Conservation (phyloP, 2,888 invertebrate species). For the Cataglyphis albicans region DNA sequence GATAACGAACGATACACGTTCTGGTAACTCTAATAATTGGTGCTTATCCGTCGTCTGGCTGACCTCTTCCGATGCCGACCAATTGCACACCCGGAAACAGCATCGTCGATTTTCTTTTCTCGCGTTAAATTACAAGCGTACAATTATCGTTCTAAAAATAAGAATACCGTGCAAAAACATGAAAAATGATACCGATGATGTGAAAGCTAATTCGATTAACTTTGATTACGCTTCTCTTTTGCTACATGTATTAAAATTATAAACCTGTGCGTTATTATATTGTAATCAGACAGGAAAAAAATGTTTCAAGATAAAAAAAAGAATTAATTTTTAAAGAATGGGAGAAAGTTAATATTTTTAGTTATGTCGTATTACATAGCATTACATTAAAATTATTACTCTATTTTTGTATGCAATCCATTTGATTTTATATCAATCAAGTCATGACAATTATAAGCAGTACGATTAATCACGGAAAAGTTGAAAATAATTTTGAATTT, state of each 20-base stretch:
- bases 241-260: neutral
- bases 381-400: neutral
- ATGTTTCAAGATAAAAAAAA: neutral
- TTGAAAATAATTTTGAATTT: neutral
- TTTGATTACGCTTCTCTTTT: conserved; percentile 20
- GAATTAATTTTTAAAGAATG: neutral
- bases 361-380: neutral
- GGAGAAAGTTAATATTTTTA: neutral
- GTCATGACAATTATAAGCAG: neutral
- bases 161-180: conserved; percentile 12
- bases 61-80: conserved; percentile 56
- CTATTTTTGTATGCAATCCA: neutral
- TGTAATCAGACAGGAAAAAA: neutral
- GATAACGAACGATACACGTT: conserved; percentile 81
- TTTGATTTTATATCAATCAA: neutral
- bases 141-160: conserved; percentile 31
- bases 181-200: neutral
- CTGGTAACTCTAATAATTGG: conserved; percentile 83
- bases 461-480: neutral
- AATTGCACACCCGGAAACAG: conserved; percentile 61
- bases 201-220: conserved; percentile 16
- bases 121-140: conserved; percentile 26
- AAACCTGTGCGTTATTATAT: neutral
- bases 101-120: conserved; percentile 21
- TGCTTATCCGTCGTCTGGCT: conserved; percentile 78